Evolutionary conservation across 2,888 invertebrate genomes (phyloP), one percentile per base, ranked within the genome.

Genomic region (Bruchidius siliquastri): DNA sequence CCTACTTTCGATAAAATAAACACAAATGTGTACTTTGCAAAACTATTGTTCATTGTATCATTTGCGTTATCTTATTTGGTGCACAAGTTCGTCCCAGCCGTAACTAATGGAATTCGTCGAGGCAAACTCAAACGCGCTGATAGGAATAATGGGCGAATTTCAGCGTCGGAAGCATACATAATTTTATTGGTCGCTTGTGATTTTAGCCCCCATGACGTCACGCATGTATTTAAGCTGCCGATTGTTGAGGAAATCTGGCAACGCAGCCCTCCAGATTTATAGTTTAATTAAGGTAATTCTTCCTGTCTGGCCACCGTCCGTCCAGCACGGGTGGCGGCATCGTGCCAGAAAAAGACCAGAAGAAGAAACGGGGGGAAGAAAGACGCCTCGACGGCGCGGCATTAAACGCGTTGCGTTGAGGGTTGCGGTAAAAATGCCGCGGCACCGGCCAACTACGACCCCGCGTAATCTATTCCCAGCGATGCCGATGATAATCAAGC

Each of bases 401-500:
- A 13, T 8, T 3, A 49, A 49, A 18, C 49, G 49, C 49, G 49
- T 49, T 49, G 49, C 49, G 49, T 49, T 49, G 49, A 49, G 49
- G 18, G 49, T 49, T 49, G 49, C 18, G 18, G 49, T 13, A 13
- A 13, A 1, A 13, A 1, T 13, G 49, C 49, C 13, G 1, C 49
- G 49, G 6, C 13, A 13, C 18, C 49, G 8, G 49, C 49, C 49
- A 4, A 49, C 81, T 82, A 80, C 82, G 80, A 79, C 79, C 76
- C 82, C 79, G 83, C 82, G 85, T 85, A 86, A 86, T 85, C 85
- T 85, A 86, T 86, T 85, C 84, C n/a, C 84, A 82, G 84, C 82
- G 83, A n/a, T n/a, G n/a, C n/a, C 84, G 85, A 85, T 85, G 85
- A 86, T 85, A 85, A 85, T 85, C 85, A 85, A 84, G 83, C 84